Conservation (phyloP, 2,888 invertebrate genomes). For the Drosophila emarginata region DNA sequence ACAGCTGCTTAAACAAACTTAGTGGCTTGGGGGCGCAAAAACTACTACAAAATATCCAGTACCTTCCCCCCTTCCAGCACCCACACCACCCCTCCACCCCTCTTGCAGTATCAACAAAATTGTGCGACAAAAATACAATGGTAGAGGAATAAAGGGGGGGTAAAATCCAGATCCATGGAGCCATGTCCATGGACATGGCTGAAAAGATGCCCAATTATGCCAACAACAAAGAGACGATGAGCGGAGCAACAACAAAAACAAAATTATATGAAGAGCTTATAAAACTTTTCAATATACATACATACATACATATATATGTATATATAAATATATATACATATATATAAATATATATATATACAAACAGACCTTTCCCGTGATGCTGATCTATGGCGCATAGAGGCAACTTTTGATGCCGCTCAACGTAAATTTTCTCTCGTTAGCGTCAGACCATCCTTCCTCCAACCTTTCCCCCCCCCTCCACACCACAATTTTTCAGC, state of each 20-base stretch:
- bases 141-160: not conserved
- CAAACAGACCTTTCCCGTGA: constrained; percentile 10
- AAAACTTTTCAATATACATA: constrained; percentile 59
- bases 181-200: constrained; percentile 41
- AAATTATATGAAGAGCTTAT: constrained; percentile 54
- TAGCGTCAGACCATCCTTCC: constrained; percentile 58
- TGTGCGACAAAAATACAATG: constrained; percentile 23
- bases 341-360: not conserved
- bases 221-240: constrained; percentile 23
- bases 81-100: not conserved
- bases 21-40: constrained; percentile 52
- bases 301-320: no score
- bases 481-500: not conserved
- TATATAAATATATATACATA: not conserved
- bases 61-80: not conserved
- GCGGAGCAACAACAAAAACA: constrained; percentile 13
- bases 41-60: constrained; percentile 24
- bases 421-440: constrained; percentile 65
- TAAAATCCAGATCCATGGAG: constrained; percentile 37
- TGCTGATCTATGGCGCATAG: constrained; percentile 57
- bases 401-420: constrained; percentile 68
- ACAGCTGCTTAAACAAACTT: constrained; percentile 75
- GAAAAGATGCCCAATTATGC: constrained; percentile 70
- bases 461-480: not conserved
- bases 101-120: not conserved